A percentile compares a stretch with the other conserved stretches of the same genome.
These are phyloP conservation scores for Cotesia glomerata DNA, from an alignment of 1,140 invertebrate species.

Conservation along the genomic window DNA sequence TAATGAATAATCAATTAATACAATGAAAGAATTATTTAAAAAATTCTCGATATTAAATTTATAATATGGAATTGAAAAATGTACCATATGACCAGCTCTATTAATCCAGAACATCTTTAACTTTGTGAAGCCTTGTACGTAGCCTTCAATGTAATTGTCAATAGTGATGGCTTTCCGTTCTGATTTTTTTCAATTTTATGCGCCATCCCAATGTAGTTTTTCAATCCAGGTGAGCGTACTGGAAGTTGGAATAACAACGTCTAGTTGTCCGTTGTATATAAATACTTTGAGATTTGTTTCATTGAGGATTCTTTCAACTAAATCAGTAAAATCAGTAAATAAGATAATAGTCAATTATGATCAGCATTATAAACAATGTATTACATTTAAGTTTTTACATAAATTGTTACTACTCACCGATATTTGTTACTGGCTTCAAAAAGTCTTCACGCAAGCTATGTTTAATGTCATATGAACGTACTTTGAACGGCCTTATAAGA, in stretches of 20 bases:
- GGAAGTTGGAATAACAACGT: constrained; percentile 76
- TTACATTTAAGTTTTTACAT: neutral
- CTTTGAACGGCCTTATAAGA: constrained; percentile 69
- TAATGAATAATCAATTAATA: constrained; percentile 29
- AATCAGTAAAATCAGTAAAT: constrained; percentile 30
- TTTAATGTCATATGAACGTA: constrained; percentile 70
- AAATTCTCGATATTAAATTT: neutral
- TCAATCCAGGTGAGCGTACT: constrained; percentile 77
- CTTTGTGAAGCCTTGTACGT: constrained; percentile 70
- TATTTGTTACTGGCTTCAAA: constrained; percentile 81
- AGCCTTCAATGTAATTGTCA: constrained; percentile 69
- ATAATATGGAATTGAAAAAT: constrained; percentile 33
- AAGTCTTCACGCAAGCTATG: constrained; percentile 72
- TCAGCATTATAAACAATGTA: neutral
- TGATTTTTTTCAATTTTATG: constrained; percentile 61
- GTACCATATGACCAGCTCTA: constrained; percentile 75
- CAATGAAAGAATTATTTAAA: neutral
- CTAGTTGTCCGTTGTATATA: constrained; percentile 75
- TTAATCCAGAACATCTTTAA: constrained; percentile 79
- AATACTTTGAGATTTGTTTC: constrained; percentile 71
- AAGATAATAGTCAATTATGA: neutral
- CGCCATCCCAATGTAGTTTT: constrained; percentile 66
- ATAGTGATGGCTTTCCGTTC: constrained; percentile 65
- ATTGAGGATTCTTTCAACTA: constrained; percentile 76
- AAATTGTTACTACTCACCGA: constrained; percentile 61